A percentile compares a stretch with the other conserved stretches of the same genome.
phyloP scores from a whole-genome alignment of 2,888 invertebrate species.

The Epirrhoe tristata region DNA sequence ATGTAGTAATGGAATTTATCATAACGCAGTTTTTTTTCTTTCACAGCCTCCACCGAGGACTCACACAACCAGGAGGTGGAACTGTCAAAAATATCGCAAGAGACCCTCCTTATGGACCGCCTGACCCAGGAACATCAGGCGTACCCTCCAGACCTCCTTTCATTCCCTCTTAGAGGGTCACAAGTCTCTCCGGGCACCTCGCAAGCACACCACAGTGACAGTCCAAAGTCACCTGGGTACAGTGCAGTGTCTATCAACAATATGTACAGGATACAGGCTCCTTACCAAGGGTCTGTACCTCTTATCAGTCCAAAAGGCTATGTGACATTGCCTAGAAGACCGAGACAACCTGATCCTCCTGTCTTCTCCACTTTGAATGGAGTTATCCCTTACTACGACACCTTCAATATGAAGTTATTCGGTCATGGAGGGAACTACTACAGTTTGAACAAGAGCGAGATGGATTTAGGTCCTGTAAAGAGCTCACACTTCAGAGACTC shows the following conservation, averaged over 20 bases:
- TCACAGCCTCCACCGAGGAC: conserved; percentile 85
- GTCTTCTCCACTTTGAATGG: conserved; percentile 77
- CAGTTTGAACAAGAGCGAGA: conserved; percentile 90
- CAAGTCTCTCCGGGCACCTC: conserved; percentile 82
- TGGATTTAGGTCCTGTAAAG: conserved; percentile 84
- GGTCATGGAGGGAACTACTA: conserved; percentile 91
- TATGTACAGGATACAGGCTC: conserved; percentile 84
- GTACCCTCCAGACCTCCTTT: conserved; percentile 92
- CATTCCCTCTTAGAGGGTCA: conserved; percentile 88
- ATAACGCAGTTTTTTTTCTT: conserved; percentile 45
- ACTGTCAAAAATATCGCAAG: conserved; percentile 81
- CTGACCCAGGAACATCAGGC: conserved; percentile 84
- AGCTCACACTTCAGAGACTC: conserved; percentile 76
- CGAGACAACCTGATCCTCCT: conserved; percentile 87
- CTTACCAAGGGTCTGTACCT: conserved; percentile 84
- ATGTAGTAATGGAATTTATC: neutral
- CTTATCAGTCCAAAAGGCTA: conserved; percentile 89
- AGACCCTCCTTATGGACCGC: conserved; percentile 74
- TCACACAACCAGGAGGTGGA: conserved; percentile 86
- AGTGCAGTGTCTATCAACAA: conserved; percentile 65
- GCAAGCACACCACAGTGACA: conserved; percentile 53
- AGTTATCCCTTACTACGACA: conserved; percentile 89
- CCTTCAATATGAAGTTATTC: conserved; percentile 93
- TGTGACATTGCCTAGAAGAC: conserved; percentile 94
- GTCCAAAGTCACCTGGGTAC: conserved; percentile 77